Conservation (phyloP, 2,888 invertebrate genomes). For the Megaustenia siamemsis region DNA sequence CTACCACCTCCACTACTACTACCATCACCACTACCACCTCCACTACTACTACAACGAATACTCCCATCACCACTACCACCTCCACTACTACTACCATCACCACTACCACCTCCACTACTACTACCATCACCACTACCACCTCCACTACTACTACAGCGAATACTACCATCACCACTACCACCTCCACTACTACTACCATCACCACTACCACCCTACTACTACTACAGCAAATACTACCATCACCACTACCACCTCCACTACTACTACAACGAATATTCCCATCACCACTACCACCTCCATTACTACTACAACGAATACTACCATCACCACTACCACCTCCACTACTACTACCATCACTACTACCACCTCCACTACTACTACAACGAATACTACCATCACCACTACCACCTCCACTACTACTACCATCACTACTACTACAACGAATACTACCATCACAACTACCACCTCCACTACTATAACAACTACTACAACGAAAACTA, state of each 20-base stretch:
- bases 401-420: too few species aligned
- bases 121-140: neutral
- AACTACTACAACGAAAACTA: too few species aligned
- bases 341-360: neutral
- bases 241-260: neutral
- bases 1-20: too few species aligned
- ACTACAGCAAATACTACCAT: too few species aligned
- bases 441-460: too few species aligned
- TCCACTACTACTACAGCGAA: neutral
- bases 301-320: too few species aligned
- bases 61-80: neutral
- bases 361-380: neutral
- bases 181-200: neutral
- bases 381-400: neutral
- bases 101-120: neutral
- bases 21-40: neutral
- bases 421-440: too few species aligned
- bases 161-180: neutral
- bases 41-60: slow-evolving; percentile 2
- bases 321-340: too few species aligned
- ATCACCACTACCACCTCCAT: too few species aligned
- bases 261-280: too few species aligned
- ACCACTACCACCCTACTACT: neutral
- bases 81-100: neutral
- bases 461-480: too few species aligned